These are phyloP conservation scores for Neosilurus hyrtlii DNA, from an alignment of 2,797 vertebrate genomes.

Conservation along the genomic window DNA sequence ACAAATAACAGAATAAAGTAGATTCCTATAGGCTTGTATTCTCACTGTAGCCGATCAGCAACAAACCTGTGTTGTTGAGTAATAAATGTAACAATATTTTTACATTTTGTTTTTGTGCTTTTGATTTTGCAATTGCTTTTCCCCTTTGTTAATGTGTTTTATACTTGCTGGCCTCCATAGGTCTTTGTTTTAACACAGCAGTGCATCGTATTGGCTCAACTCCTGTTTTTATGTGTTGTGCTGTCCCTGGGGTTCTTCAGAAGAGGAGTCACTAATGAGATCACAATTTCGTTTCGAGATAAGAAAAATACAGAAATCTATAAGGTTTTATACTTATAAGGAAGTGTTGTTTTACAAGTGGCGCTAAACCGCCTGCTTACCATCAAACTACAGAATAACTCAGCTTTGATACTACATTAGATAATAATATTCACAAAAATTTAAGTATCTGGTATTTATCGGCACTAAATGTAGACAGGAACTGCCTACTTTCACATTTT, in stretches of 20 bases:
- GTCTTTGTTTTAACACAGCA: background rate
- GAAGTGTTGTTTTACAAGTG: conserved; percentile 34
- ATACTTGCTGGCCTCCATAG: background rate
- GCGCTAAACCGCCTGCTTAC: conserved; percentile 50
- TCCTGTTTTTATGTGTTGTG: conserved; percentile 2
- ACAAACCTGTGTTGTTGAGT: background rate
- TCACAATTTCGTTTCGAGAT: conserved; percentile 24
- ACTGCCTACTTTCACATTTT: conserved; percentile 10
- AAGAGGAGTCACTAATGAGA: conserved; percentile 30
- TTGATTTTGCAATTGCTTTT: too few species aligned
- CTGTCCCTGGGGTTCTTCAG: conserved; percentile 18
- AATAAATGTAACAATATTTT: too few species aligned
- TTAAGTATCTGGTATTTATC: conserved; percentile 19
- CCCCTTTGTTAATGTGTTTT: background rate
- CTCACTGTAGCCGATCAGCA: background rate
- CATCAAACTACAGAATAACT: conserved; percentile 43
- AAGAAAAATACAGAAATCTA: conserved; percentile 35
- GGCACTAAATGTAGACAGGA: conserved; percentile 8
- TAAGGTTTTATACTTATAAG: conserved; percentile 46
- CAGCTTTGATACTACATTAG: conserved; percentile 49
- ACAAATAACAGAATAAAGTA: background rate
- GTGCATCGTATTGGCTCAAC: background rate
- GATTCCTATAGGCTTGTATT: background rate
- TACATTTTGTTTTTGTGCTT: background rate
- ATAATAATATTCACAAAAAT: conserved; percentile 11